Evolutionary conservation across 2,797 vertebrate genomes (phyloP).

Genomic region (Stomatorhinus walkeri): DNA sequence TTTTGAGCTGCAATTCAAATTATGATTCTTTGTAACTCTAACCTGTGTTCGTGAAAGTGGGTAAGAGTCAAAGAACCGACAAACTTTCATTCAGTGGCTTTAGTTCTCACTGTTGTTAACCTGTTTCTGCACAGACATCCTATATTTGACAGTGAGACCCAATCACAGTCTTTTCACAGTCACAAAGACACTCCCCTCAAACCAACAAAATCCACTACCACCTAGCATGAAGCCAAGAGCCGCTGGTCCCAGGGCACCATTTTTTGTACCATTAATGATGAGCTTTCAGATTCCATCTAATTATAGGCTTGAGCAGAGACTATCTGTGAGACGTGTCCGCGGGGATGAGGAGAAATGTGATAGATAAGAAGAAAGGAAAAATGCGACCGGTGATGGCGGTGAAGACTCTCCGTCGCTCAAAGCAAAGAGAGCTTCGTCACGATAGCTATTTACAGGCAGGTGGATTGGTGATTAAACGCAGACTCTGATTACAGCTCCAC

Average conservation of each 20-base stretch:
- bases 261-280: not conserved
- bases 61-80: not conserved
- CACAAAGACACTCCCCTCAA: not conserved
- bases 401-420: not conserved
- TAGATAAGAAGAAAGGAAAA: not conserved
- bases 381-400: not conserved
- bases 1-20: not conserved
- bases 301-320: not conserved
- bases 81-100: not conserved
- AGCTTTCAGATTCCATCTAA: not conserved
- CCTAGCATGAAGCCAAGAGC: not conserved
- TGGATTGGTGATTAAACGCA: not conserved
- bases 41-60: not conserved
- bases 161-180: not conserved
- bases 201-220: not conserved
- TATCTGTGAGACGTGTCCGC: not conserved
- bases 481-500: not conserved
- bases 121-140: not conserved
- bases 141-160: not conserved
- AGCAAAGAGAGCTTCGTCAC: not conserved
- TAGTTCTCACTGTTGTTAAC: not conserved
- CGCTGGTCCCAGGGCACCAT: not conserved
- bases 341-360: not conserved
- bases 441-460: not conserved
- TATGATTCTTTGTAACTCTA: not conserved